A percentile compares a stretch with the other conserved stretches of the same genome.
phyloP scores from a whole-genome alignment of 2,113 vertebrate genomes.

The Smithornis capensis region DNA sequence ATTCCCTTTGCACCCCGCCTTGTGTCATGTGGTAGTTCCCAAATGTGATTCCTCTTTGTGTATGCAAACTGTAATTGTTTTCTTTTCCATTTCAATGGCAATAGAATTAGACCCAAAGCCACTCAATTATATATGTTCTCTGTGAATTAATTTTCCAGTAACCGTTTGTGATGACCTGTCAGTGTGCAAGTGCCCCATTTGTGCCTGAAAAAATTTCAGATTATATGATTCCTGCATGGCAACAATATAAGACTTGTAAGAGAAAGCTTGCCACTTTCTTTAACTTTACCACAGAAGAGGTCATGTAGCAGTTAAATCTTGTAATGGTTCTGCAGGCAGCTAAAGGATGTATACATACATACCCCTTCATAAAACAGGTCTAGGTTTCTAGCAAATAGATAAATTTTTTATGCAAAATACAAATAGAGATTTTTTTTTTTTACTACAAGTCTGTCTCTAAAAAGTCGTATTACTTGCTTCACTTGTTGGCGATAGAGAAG shows the following conservation, averaged over 20 bases:
- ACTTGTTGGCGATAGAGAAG: neutral
- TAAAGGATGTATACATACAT: neutral
- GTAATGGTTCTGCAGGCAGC: neutral
- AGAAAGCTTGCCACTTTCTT: neutral
- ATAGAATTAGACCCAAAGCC: neutral
- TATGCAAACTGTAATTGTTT: conserved; percentile 30
- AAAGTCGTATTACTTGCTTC: neutral
- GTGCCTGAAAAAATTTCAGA: neutral
- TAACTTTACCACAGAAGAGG: neutral
- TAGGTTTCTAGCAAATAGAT: neutral
- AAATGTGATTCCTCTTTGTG: neutral
- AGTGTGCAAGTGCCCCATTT: neutral
- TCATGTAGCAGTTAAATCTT: neutral
- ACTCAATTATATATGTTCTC: neutral
- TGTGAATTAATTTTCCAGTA: neutral
- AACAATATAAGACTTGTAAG: neutral
- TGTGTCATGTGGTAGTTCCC: neutral
- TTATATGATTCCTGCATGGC: neutral
- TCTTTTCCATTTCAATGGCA: neutral
- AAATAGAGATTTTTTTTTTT: neutral
- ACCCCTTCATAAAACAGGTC: neutral
- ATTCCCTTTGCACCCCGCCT: neutral
- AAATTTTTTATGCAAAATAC: neutral
- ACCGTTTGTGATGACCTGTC: neutral
- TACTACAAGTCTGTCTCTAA: neutral